phyloP scores from a whole-genome alignment of 2,113 vertebrate species.

The Cathartes aura region DNA sequence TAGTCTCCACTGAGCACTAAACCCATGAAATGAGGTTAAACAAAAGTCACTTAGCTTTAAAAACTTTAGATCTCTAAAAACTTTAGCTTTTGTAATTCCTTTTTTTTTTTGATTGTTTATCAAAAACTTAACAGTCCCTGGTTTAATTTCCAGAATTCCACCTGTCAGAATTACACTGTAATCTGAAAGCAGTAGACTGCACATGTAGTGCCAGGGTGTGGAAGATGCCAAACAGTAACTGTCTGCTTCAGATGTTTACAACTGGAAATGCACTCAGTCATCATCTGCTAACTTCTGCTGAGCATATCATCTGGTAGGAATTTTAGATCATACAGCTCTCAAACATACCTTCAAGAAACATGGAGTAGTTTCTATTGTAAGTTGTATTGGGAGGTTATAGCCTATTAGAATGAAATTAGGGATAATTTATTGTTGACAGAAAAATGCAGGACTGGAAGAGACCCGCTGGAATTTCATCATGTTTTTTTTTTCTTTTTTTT shows the following conservation, averaged over 20 bases:
- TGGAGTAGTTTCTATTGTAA: background rate
- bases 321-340: background rate
- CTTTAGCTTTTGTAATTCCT: background rate
- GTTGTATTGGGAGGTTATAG: background rate
- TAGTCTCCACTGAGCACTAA: background rate
- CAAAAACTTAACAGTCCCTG: background rate
- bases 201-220: no score
- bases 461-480: background rate
- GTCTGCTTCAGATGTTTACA: background rate
- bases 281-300: background rate
- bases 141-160: background rate
- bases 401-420: background rate
- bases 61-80: background rate
- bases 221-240: background rate
- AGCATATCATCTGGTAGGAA: background rate
- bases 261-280: background rate
- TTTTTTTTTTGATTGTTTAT: background rate
- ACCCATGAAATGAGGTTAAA: background rate
- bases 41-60: background rate
- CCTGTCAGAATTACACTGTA: background rate
- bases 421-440: background rate
- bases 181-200: background rate
- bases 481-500: background rate
- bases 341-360: background rate
- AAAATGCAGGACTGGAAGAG: background rate